Evolutionary conservation across 1,140 invertebrate species (phyloP).

Genomic region (Heliothis virescens): DNA sequence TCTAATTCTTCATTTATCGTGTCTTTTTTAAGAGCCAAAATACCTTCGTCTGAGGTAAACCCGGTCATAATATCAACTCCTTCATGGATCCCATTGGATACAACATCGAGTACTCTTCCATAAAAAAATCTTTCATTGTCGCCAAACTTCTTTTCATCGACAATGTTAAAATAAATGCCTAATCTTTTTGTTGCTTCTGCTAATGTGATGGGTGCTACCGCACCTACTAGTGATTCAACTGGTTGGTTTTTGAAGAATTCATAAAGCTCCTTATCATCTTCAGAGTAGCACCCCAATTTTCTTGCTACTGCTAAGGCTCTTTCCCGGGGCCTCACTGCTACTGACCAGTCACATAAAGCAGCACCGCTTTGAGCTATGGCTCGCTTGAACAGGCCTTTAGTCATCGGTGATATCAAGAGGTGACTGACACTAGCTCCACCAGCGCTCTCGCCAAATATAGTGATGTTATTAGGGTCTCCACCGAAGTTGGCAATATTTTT

Average conservation of each 20-base stretch:
- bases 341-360: conserved; percentile 46
- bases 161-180: conserved; percentile 49
- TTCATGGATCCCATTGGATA: conserved; percentile 58
- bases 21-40: background rate
- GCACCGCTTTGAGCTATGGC: conserved; percentile 61
- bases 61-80: conserved; percentile 59
- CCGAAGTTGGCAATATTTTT: conserved; percentile 87
- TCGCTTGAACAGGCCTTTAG: conserved; percentile 84
- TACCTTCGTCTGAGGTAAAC: conserved; percentile 26
- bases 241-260: conserved; percentile 60
- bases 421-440: conserved; percentile 87
- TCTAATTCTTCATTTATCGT: background rate
- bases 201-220: conserved; percentile 48
- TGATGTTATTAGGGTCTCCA: conserved; percentile 90
- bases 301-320: conserved; percentile 58
- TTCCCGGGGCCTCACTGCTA: conserved; percentile 52
- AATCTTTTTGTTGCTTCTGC: conserved; percentile 40
- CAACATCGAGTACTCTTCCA: conserved; percentile 51
- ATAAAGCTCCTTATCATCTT: conserved; percentile 57
- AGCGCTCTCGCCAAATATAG: conserved; percentile 90
- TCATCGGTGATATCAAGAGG: conserved; percentile 86
- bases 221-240: conserved; percentile 49
- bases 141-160: conserved; percentile 60
- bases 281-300: conserved; percentile 56
- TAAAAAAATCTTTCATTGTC: conserved; percentile 62